A percentile compares a stretch with the other conserved stretches of the same genome.
Evolutionary conservation across 2,888 invertebrate species (phyloP).

Genomic region (Seira sanloemensis): DNA sequence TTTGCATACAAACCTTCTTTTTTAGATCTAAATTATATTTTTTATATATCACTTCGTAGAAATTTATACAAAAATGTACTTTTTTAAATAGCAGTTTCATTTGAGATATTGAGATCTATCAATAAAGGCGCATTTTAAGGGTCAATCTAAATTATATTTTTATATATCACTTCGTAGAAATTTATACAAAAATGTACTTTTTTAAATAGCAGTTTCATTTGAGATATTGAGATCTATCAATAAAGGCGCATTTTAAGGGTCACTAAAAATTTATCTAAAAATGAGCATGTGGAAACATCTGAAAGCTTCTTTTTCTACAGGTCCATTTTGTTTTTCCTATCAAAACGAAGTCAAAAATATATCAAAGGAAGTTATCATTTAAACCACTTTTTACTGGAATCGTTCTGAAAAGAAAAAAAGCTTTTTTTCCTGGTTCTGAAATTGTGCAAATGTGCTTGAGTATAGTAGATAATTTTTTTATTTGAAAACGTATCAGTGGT

Average conservation of each 20-base stretch:
- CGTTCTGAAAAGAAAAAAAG: too few species aligned
- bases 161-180: constrained; percentile 4
- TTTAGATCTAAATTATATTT: background rate
- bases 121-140: background rate
- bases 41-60: constrained; percentile 4
- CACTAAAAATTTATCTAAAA: background rate
- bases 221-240: background rate
- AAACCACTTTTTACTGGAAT: too few species aligned
- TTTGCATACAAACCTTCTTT: background rate
- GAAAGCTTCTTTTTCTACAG: background rate
- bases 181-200: background rate
- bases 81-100: background rate
- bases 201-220: background rate
- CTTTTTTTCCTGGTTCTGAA: too few species aligned
- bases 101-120: background rate
- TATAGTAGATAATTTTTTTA: too few species aligned
- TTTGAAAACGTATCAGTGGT: too few species aligned
- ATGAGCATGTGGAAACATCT: background rate
- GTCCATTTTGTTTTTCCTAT: background rate
- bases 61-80: background rate
- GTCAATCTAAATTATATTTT: background rate
- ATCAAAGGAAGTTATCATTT: too few species aligned
- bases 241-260: background rate
- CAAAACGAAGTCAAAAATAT: too few species aligned
- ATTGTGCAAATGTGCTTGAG: too few species aligned